Conservation (phyloP, 2,888 invertebrate genomes). For the Pseudanteris insignis region DNA sequence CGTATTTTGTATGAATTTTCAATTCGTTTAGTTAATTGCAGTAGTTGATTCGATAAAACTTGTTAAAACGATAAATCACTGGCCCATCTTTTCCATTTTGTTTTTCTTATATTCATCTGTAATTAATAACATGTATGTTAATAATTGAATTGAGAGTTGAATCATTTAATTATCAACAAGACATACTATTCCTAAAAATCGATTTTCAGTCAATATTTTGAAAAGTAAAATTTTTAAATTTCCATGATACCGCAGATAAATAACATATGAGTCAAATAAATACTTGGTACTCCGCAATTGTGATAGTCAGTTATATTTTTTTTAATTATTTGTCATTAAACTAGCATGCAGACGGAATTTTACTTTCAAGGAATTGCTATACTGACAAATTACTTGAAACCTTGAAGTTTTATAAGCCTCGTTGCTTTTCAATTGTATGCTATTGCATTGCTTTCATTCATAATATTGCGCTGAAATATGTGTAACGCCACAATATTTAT, state of each 20-base stretch:
- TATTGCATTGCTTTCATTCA: conserved; percentile 3
- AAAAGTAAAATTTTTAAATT: too few species aligned
- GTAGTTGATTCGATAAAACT: conserved; percentile 5
- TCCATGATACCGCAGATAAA: too few species aligned
- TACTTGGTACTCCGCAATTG: not conserved
- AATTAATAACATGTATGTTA: too few species aligned
- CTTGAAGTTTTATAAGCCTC: conserved; percentile 14
- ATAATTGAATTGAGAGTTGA: too few species aligned
- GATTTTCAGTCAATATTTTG: too few species aligned
- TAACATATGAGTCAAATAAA: too few species aligned
- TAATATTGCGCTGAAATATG: not conserved
- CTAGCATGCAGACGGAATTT: conserved; percentile 1
- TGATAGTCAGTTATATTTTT: not conserved
- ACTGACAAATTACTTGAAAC: conserved; percentile 8
- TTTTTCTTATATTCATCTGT: too few species aligned
- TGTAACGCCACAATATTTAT: not conserved
- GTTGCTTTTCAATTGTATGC: conserved; percentile 7
- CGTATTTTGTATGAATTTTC: conserved; percentile 5
- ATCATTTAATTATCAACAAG: too few species aligned
- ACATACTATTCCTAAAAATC: too few species aligned
- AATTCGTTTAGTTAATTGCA: conserved; percentile 1
- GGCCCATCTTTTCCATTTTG: too few species aligned
- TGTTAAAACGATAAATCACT: too few species aligned
- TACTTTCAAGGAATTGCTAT: conserved; percentile 11
- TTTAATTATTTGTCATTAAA: conserved; percentile 16